phyloP scores from a whole-genome alignment of 2,113 vertebrate species.

The Eptesicus fuscus region DNA sequence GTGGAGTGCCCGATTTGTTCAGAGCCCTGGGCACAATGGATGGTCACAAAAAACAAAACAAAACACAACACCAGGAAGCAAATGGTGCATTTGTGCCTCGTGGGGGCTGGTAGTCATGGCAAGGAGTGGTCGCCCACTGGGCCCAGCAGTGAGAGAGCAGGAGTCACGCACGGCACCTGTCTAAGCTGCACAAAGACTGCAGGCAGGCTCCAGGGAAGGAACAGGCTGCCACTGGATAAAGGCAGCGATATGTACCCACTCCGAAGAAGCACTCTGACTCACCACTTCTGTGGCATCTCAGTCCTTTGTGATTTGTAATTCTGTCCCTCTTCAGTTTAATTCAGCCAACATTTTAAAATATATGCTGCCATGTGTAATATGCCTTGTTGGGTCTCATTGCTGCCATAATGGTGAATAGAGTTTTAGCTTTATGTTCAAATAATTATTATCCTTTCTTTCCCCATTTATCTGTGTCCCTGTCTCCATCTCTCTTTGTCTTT shows the following conservation, averaged over 20 bases:
- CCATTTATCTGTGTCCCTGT: background rate
- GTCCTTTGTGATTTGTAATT: background rate
- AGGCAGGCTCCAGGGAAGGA: background rate
- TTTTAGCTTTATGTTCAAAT: background rate
- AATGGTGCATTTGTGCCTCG: background rate
- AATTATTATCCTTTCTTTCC: background rate
- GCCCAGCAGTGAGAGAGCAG: background rate
- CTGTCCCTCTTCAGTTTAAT: background rate
- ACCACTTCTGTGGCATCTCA: background rate
- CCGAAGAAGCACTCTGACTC: background rate
- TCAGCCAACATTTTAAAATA: background rate
- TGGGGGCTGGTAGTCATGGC: background rate
- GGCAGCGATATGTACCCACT: background rate
- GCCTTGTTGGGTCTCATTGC: background rate
- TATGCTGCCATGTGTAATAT: background rate
- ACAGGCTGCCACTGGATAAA: background rate
- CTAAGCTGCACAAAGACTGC: background rate
- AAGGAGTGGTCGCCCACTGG: background rate
- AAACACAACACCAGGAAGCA: background rate
- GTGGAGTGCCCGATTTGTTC: background rate
- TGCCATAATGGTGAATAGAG: background rate
- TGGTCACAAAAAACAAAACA: background rate
- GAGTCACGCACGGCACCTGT: rapidly evolving
- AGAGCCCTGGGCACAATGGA: background rate
- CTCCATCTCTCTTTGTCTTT: background rate